Evolutionary conservation across 2,797 vertebrate genomes (phyloP).

Genomic region (Alosa sapidissima): DNA sequence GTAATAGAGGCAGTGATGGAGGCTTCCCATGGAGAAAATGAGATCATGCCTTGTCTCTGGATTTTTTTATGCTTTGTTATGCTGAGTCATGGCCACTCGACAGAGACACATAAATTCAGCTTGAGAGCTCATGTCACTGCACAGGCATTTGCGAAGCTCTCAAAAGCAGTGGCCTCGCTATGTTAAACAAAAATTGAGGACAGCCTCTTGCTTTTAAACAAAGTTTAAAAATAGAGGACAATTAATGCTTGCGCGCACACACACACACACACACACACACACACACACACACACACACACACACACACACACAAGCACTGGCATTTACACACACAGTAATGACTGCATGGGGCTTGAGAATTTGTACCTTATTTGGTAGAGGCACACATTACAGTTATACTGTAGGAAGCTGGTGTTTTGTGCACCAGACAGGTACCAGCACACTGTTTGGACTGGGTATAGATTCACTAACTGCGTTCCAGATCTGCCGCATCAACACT

Average conservation of each 20-base stretch:
- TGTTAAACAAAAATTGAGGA: not conserved
- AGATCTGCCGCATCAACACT: not conserved
- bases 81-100: not conserved
- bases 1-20: not conserved
- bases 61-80: not conserved
- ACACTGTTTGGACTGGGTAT: not conserved
- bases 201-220: not conserved
- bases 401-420: no score
- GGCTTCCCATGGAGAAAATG: slow-evolving; percentile 21
- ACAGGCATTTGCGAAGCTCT: not conserved
- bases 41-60: slow-evolving; percentile 5
- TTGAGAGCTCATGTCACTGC: not conserved
- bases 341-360: not conserved
- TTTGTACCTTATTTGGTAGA: not conserved
- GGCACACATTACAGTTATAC: not conserved
- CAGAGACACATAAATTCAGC: slow-evolving; percentile 12
- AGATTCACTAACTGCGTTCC: not conserved
- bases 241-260: slow-evolving; percentile 12
- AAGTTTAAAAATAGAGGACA: slow-evolving; percentile 14
- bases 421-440: not conserved
- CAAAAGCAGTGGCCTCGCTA: not conserved
- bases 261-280: not conserved
- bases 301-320: not conserved
- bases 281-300: slow-evolving; percentile 3
- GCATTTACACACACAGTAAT: not conserved